Percentiles rank a stretch among this genome's conserved stretches.
These are phyloP conservation scores for Caenorhabditis panamensis DNA, from an alignment of 2,888 invertebrate species.

Conservation along the genomic window DNA sequence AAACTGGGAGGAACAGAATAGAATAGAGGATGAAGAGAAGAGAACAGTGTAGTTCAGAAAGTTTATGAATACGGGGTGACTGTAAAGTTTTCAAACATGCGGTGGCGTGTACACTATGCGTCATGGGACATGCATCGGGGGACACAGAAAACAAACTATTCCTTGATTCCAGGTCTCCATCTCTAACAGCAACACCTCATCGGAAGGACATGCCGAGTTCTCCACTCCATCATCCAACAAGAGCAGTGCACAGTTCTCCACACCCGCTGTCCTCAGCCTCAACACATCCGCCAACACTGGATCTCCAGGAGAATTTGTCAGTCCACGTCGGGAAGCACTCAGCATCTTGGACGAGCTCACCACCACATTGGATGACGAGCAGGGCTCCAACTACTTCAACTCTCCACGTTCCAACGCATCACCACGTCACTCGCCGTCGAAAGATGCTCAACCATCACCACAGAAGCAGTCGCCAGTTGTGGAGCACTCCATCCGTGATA, in stretches of 20 bases:
- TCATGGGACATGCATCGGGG: neutral
- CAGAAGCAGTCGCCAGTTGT: neutral
- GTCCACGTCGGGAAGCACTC: constrained; percentile 74
- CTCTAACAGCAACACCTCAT: constrained; percentile 51
- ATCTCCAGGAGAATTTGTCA: constrained; percentile 45
- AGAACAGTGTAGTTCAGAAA: constrained; percentile 1
- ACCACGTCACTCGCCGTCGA: constrained; percentile 25
- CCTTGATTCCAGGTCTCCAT: constrained; percentile 41
- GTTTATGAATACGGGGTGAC: constrained; percentile 5
- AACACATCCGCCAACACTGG: constrained; percentile 27
- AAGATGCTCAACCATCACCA: neutral
- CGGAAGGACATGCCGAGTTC: constrained; percentile 31
- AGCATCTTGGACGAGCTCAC: constrained; percentile 78
- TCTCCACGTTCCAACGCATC: constrained; percentile 30
- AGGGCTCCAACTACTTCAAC: constrained; percentile 42
- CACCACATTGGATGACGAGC: constrained; percentile 72
- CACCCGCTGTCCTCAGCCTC: constrained; percentile 34
- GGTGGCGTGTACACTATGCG: neutral
- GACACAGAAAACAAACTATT: neutral
- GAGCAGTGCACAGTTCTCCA: constrained; percentile 28
- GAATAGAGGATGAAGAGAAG: neutral
- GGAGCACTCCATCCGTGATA: constrained; percentile 48
- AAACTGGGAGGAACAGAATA: too few relatives aligned
- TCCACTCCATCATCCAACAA: constrained; percentile 41
- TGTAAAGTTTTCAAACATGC: constrained; percentile 3